Evolutionary conservation across 2,113 vertebrate species (phyloP), one percentile per base, ranked within the genome.

Genomic region (Nanorana parkeri): DNA sequence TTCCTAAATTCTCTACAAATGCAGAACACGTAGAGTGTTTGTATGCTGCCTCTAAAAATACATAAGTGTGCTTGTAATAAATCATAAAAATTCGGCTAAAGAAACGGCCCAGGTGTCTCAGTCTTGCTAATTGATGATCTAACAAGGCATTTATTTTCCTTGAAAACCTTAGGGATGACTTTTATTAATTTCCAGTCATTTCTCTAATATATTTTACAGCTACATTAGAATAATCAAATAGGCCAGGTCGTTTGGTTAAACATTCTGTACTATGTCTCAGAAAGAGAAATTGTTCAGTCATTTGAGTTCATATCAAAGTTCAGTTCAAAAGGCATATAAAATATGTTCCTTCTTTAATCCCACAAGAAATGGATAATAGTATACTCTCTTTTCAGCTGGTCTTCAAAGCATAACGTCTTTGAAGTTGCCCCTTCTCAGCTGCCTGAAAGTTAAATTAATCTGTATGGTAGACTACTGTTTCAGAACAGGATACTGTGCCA

Each of bases 321-420:
- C n/a, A 65, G 63, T 76, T 76, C 72, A 83, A 68, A 83, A 67
- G 67, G 72, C 80, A 83, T 83, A 76, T 76, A 66, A 83, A 68
- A 56, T 81, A 55, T 68, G 71, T 60, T 28, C 28, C 72, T 76
- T 23, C 71, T 83, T 83, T 83, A 76, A 83, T 83, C 71, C 72
- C 60, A 24, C 36, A 3, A 66, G 58, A 75, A 81, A 76, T 58
- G 68, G 29, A 76, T 75, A 68, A 83, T 60, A 76, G 80, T 54
- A 54, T 61, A 21, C 78, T 69, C 60, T 69, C 67, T 71, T 41
- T 79, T 67, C 56, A 69, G 67, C 61, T 55, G 36, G 61, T 52
- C 80, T 83, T 66, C 61, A 82, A 82, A 75, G 80, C 69, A 55
- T 36, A 54, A 23, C 24, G 15, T 41, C 80, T 83, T 83, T 83